Percentiles rank a stretch among this genome's conserved stretches.
Conservation (phyloP, 2,797 vertebrate species). For the Acanthurus tractus region DNA sequence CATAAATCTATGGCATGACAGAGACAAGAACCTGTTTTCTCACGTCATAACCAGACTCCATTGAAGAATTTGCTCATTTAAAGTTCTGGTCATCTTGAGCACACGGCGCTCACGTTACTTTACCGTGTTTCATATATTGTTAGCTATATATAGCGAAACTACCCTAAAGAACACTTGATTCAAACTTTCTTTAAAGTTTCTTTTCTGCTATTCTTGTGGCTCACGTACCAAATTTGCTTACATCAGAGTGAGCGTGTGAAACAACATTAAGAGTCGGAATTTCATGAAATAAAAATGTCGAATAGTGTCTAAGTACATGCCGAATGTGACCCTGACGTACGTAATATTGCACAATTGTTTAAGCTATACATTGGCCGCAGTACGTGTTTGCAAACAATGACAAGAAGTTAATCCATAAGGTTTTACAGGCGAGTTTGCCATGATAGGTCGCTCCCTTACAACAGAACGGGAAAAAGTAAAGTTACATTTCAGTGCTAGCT, state of each 20-base stretch:
- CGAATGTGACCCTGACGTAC: neutral
- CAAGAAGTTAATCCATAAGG: accelerated
- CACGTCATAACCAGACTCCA: neutral
- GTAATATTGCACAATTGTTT: accelerated
- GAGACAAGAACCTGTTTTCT: accelerated
- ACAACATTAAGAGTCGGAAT: accelerated
- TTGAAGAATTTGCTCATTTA: neutral
- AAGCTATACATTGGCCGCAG: neutral
- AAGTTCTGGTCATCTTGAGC: neutral
- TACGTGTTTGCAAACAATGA: neutral
- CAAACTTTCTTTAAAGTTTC: no score
- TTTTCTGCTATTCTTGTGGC: neutral
- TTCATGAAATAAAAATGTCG: accelerated
- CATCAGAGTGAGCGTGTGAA: neutral
- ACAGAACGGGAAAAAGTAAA: neutral
- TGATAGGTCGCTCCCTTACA: neutral
- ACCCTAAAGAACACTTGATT: neutral
- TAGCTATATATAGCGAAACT: no score
- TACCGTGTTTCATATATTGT: accelerated
- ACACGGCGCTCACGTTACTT: neutral
- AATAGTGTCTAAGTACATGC: no score
- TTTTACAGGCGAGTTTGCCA: neutral
- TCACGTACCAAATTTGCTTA: no score
- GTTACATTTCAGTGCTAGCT: neutral
- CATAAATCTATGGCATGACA: conserved; percentile 87